phyloP scores from a whole-genome alignment of 2,888 invertebrate genomes.

The Strigamia maritima region DNA sequence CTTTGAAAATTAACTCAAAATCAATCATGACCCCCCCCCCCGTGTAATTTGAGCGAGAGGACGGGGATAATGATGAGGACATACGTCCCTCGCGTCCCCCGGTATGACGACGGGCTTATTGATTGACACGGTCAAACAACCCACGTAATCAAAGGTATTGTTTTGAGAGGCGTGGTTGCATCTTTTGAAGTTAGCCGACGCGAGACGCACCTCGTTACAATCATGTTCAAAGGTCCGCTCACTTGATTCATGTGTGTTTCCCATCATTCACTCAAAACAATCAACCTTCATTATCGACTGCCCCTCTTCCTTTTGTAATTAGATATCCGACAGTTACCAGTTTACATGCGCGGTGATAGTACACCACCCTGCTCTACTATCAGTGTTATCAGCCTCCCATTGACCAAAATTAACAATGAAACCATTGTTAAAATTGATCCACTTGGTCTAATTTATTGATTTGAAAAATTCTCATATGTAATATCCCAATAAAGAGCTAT shows the following conservation, averaged over 20 bases:
- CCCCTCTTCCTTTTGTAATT: no score
- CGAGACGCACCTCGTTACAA: background rate
- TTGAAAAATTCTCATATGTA: no score
- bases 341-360: no score
- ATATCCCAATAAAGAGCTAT: no score
- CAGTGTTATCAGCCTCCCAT: no score
- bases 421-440: no score
- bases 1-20: conserved; percentile 4
- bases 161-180: background rate
- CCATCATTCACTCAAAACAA: background rate
- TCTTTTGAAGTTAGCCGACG: background rate
- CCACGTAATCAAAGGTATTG: background rate
- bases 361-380: no score
- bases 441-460: no score
- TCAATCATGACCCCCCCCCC: background rate
- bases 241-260: background rate
- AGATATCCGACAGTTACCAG: no score
- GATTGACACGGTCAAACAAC: background rate
- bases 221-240: background rate
- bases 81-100: background rate
- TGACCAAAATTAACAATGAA: no score
- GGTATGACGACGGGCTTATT: background rate
- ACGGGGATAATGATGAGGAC: background rate
- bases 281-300: background rate
- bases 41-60: background rate